Evolutionary conservation across 2,888 invertebrate genomes (phyloP), one percentile per base, ranked within the genome.

Genomic region (Mythimna loreyi): DNA sequence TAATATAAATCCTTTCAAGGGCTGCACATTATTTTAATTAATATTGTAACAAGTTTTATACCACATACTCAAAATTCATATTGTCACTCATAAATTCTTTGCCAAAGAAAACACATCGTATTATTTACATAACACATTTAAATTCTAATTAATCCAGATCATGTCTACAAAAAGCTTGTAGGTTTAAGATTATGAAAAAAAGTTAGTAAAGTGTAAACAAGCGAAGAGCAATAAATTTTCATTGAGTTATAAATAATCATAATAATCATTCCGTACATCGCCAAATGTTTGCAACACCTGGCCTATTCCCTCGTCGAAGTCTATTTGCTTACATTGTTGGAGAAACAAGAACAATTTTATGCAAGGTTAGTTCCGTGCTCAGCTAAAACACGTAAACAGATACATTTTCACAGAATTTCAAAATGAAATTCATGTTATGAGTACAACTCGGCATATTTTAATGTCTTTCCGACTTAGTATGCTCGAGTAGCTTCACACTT

Each of bases 161-260:
- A 69, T 21, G 13, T 53, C 21, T n/a, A 47, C 6, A 59, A 55
- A 57, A 70, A 61, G 57, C 5, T 47, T 36, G n/a, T 45, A 28
- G n/a, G n/a, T n/a, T n/a, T 25, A 30, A 21, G 58, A 75, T 28
- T 16, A 47, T 50, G 59, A 43, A 33, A 11, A 55, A 56, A 47
- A 23, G 59, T 68, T 75, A 76, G 68, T 80, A 56, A 49, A 45
- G 25, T 66, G 43, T 55, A 45, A 25, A 53, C 28, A 75, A 67
- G 61, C 50, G 21, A 50, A 62, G 45, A 52, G 21, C 11, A 56
- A 52, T 58, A 28, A 55, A 47, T 36, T 30, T 63, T 68, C 36
- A 65, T 55, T 50, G 16, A 28, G 55, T 40, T 59, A 56, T 74
- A 59, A 59, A 73, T 73, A 55, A 23, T 59, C 28, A 61, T 78